Evolutionary conservation across 2,797 vertebrate genomes (phyloP).

Genomic region (Catharus ustulatus): DNA sequence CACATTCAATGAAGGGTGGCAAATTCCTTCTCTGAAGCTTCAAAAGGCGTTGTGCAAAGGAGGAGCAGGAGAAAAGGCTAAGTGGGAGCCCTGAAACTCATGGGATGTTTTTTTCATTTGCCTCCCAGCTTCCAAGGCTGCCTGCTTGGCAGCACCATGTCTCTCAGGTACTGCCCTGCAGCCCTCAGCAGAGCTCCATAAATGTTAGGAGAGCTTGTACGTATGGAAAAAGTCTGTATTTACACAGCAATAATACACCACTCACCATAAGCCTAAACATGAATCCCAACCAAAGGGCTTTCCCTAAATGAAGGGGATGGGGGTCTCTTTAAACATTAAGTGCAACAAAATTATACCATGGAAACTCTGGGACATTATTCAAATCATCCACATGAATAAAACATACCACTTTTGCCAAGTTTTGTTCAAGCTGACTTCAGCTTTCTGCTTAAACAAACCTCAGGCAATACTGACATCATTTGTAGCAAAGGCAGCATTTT

Average conservation of each 20-base stretch:
- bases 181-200: background rate
- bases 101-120: background rate
- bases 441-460: constrained; percentile 59
- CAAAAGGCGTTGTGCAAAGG: background rate
- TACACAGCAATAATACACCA: constrained; percentile 51
- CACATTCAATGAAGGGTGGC: fast-evolving
- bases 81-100: background rate
- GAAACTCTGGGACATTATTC: constrained; percentile 52
- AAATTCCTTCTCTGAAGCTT: background rate
- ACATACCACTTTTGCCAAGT: constrained; percentile 46
- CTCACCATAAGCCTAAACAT: constrained; percentile 2
- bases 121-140: background rate
- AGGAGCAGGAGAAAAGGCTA: background rate
- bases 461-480: constrained; percentile 53
- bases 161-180: constrained; percentile 9
- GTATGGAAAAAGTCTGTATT: constrained; percentile 39
- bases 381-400: constrained; percentile 58
- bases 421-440: constrained; percentile 65
- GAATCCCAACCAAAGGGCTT: constrained; percentile 11
- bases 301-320: constrained; percentile 3
- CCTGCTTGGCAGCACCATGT: background rate
- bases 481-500: constrained; percentile 42
- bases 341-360: constrained; percentile 5
- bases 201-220: background rate
- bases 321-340: constrained; percentile 24